Base-by-base conservation (phyloP, 2,888 invertebrate species). In the Trichopria drosophilae region DNA sequence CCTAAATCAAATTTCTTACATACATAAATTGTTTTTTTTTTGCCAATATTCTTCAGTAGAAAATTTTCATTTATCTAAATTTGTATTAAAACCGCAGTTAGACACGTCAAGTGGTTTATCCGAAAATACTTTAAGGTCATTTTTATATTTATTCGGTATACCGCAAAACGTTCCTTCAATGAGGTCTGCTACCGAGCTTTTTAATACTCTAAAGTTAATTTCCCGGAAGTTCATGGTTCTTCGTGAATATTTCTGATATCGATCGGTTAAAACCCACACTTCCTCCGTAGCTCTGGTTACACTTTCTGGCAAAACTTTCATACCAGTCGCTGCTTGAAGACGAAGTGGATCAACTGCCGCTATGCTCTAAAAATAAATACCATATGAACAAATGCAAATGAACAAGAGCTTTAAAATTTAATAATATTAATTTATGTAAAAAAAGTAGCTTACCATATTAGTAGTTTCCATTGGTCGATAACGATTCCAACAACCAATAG, bases 401-500 rank as follows among this genome's bases (percentile, higher is more conserved):
- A n/a, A n/a, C n/a, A n/a, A n/a, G n/a, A n/a, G n/a, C n/a, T n/a
- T n/a, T n/a, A n/a, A n/a, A n/a, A n/a, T n/a, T n/a, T n/a, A n/a
- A n/a, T n/a, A 29, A 40, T n/a, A 16, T 20, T 6, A 1, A 4
- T 19, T 5, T n/a, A 10, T 10, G 12, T 28, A 44, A 20, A 16
- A 12, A 44, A 61, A 62, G 13, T 9, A 10, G 54, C 57, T 57
- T 42, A 71, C 72, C 52, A 69, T 59, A 19, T 67, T 62, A 5
- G 66, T 51, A 5, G 47, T 54, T n/a, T 52, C 53, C 13, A 70
- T 58, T 16, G 55, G 53, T 51, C 59, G 55, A 15, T 66, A 50
- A 3, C 67, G 67, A 55, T 76, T 72, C 69, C 73, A 74, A 46
- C 73, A 76, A 15, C 64, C 68, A 4, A 77, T 61, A 9, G 73